Conservation (phyloP, 2,797 vertebrate genomes). For the Acomys russatus region DNA sequence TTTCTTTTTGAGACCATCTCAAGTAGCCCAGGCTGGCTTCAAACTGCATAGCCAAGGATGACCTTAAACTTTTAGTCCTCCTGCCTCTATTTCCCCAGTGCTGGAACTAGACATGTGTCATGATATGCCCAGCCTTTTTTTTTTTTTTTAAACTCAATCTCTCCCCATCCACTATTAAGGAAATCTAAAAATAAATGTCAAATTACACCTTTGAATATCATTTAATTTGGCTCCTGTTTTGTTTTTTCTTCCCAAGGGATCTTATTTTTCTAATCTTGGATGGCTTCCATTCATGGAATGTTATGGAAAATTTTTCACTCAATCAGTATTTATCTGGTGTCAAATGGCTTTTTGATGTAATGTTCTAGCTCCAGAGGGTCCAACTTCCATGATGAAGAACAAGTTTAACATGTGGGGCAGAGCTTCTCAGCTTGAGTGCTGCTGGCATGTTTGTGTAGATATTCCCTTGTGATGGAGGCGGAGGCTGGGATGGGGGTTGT, state of each 20-base stretch:
- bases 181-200: conserved; percentile 81
- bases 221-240: conserved; percentile 67
- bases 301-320: not conserved
- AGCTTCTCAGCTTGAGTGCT: not conserved
- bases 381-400: not conserved
- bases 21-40: not conserved
- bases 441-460: not conserved
- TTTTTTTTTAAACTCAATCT: conserved; percentile 36
- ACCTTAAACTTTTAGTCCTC: not conserved
- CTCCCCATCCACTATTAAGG: conserved; percentile 40
- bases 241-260: conserved; percentile 46
- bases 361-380: not conserved
- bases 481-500: not conserved
- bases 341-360: conserved; percentile 1
- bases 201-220: conserved; percentile 65
- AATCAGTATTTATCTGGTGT: not conserved
- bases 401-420: not conserved
- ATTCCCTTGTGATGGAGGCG: not conserved
- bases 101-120: not conserved
- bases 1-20: not conserved
- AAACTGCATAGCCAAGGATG: not conserved
- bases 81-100: not conserved
- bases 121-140: too few species aligned
- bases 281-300: conserved; percentile 11
- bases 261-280: conserved; percentile 28